phyloP scores from a whole-genome alignment of 2,797 vertebrate genomes.

The Sebastes flavidus region DNA sequence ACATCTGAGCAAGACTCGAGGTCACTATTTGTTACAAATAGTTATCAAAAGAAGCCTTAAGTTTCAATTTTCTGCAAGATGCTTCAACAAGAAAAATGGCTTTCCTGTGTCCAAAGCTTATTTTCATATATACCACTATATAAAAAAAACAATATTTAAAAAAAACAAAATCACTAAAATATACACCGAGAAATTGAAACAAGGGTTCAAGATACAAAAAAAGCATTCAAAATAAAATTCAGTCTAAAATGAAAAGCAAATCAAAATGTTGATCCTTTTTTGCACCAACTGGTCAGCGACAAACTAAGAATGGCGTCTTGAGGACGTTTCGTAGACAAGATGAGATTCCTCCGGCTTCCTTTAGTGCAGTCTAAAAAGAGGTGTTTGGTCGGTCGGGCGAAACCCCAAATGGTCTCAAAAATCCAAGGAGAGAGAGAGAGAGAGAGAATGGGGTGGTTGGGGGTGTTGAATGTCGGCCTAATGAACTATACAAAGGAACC shows the following conservation, averaged over 20 bases:
- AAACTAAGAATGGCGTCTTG: slow-evolving; percentile 71
- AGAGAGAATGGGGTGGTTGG: background rate
- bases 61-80: slow-evolving; percentile 82
- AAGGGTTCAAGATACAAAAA: slow-evolving; percentile 85
- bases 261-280: slow-evolving; percentile 88
- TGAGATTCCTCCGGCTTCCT: slow-evolving; percentile 80
- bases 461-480: slow-evolving; percentile 41
- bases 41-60: slow-evolving; percentile 88
- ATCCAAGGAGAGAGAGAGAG: slow-evolving; percentile 64
- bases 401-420: slow-evolving; percentile 77
- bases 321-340: slow-evolving; percentile 78
- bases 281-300: slow-evolving; percentile 83
- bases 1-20: slow-evolving; percentile 87
- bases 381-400: slow-evolving; percentile 76
- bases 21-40: slow-evolving; percentile 90
- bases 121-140: slow-evolving; percentile 85
- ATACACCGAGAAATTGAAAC: slow-evolving; percentile 92
- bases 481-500: slow-evolving; percentile 77
- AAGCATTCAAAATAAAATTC: slow-evolving; percentile 89
- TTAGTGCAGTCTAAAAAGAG: slow-evolving; percentile 77
- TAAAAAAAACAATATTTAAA: slow-evolving; percentile 81
- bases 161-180: slow-evolving; percentile 87
- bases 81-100: slow-evolving; percentile 84
- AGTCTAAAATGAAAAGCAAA: slow-evolving; percentile 79
- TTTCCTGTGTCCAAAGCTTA: slow-evolving; percentile 86